phyloP scores from a whole-genome alignment of 2,797 vertebrate genomes.

The Australoheros facetus region DNA sequence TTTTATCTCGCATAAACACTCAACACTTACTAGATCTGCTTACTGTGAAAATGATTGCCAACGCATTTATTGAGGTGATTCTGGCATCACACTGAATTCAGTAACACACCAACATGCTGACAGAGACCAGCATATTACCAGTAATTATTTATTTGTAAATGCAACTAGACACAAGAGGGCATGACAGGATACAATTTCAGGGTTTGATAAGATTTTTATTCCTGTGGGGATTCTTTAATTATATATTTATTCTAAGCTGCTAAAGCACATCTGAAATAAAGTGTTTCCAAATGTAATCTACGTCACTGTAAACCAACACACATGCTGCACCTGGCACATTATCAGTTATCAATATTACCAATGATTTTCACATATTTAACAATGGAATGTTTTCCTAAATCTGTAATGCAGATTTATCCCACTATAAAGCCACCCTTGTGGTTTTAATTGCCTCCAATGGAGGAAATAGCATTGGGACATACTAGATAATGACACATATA shows the following conservation, averaged over 20 bases:
- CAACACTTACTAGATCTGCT: not conserved
- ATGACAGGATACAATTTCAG: not conserved
- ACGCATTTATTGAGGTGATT: not conserved
- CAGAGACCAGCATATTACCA: not conserved
- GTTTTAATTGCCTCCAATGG: not conserved
- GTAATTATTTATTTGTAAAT: not conserved
- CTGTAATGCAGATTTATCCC: not conserved
- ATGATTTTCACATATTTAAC: not conserved
- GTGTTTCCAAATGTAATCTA: not conserved
- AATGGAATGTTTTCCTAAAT: not conserved
- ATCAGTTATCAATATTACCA: not conserved
- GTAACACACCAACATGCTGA: not conserved
- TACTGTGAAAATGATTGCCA: not conserved
- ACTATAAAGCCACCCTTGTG: not conserved
- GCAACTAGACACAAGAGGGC: slow-evolving; percentile 12
- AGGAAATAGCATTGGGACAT: not conserved
- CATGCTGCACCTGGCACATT: not conserved
- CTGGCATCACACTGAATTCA: not conserved
- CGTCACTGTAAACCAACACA: not conserved
- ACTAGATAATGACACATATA: slow-evolving; percentile 10
- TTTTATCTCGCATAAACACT: not conserved
- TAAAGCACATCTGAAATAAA: not conserved
- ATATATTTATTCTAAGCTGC: not conserved
- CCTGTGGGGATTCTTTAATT: not conserved
- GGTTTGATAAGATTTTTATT: not conserved